Evolutionary conservation across 2,113 vertebrate genomes (phyloP).

Genomic region (Zeus faber): DNA sequence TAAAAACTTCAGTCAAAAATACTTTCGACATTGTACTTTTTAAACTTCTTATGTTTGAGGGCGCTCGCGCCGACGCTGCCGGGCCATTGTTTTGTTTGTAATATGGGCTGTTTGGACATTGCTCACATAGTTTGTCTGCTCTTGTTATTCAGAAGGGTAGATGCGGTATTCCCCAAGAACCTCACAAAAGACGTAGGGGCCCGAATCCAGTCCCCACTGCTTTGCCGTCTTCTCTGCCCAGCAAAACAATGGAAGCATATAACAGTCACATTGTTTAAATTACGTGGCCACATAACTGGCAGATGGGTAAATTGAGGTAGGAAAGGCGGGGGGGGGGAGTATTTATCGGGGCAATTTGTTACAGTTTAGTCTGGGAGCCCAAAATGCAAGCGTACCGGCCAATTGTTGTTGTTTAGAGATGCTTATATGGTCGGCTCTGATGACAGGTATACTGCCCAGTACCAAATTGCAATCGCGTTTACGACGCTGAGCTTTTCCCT

Average conservation of each 20-base stretch:
- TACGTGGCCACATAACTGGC: constrained; percentile 61
- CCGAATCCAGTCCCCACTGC: constrained; percentile 10
- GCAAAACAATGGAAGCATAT: constrained; percentile 65
- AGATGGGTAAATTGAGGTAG: constrained; percentile 40
- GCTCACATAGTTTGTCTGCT: constrained; percentile 73
- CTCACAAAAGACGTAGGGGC: constrained; percentile 61
- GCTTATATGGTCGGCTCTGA: not conserved
- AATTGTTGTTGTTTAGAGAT: not conserved
- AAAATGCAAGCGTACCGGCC: constrained; percentile 18
- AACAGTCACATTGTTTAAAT: constrained; percentile 71
- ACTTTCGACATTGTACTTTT: too few species aligned
- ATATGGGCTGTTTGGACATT: constrained; percentile 72
- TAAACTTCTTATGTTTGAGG: constrained; percentile 45
- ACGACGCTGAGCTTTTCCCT: too few species aligned
- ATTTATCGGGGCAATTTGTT: constrained; percentile 62
- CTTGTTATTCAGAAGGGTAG: constrained; percentile 67
- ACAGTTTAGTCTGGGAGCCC: constrained; percentile 38
- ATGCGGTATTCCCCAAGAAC: constrained; percentile 71
- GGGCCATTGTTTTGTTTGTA: constrained; percentile 73
- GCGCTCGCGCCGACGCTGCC: constrained; percentile 53
- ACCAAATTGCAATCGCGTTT: too few species aligned
- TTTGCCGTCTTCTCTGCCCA: constrained; percentile 60
- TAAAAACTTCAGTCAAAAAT: not conserved
- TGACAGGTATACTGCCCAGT: too few species aligned
- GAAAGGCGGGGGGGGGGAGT: constrained; percentile 15